Base-by-base conservation (phyloP, 30 jellyfish, hydroid and myxozoan genomes). In the Hydra vulgaris region DNA sequence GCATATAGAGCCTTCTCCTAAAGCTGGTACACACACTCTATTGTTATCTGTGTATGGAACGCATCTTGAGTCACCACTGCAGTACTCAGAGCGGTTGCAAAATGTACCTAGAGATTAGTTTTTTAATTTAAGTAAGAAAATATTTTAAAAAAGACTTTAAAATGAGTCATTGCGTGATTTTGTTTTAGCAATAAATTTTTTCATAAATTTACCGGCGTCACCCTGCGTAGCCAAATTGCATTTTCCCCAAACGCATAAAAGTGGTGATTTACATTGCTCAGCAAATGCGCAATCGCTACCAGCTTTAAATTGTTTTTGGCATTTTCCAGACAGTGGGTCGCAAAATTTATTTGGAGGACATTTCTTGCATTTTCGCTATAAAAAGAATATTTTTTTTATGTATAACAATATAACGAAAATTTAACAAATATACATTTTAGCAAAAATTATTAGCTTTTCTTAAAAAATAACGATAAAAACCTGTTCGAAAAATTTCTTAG, bases 1-100 rank as follows among this genome's bases (percentile, higher is more conserved):
- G 27, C 96, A 88, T 0, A 88, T 23, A 0, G 94, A 88, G 8
- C 96, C 96, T 71, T 88, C 93, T 22, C 81, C 89, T 17, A 88
- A 83, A 24, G 79, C 80, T 24, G 96, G 96, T 54, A 77, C 79
- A 77, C 96, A 88, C 17, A 88, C 79, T 26, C 86, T 66, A 25
- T 88, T 87, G 75, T 81, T 73, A 71, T 85, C 86, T 77, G 72
- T 66, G 20, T 78, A 70, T 8, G 83, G 68, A 23, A 74, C 76
- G 77, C 96, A 88, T 54, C 75, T 82, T 71, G 82, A 66, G 27
- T 88, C 94, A n/a, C 61, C 74, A 17, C 67, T 79, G 26, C 96
- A 88, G 1, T 86, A 83, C 21, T 76, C 71, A 27, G 83, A 86
- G 8, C 82, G 79, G 54, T 79, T 88, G 82, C 96, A 88, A 73